Conservation (phyloP, 2,797 vertebrate genomes). For the Protosalanx chinensis region DNA sequence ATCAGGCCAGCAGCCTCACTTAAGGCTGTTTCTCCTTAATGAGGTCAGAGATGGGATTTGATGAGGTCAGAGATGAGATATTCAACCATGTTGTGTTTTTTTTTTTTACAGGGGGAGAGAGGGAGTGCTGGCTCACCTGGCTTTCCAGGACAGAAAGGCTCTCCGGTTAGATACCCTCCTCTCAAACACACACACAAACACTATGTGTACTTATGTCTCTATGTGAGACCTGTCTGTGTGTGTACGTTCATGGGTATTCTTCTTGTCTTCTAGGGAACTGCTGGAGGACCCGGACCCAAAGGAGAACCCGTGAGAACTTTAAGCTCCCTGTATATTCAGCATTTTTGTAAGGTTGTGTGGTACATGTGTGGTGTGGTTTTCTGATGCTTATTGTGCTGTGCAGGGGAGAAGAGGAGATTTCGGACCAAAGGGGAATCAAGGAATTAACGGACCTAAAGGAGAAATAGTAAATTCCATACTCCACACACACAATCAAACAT, state of each 20-base stretch:
- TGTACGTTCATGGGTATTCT: conserved; percentile 33
- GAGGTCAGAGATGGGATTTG: neutral
- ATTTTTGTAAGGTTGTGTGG: neutral
- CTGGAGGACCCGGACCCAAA: conserved; percentile 72
- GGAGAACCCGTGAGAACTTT: conserved; percentile 81
- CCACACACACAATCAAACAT: neutral
- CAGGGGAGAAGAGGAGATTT: conserved; percentile 94
- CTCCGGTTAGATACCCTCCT: conserved; percentile 52
- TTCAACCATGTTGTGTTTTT: conserved; percentile 33
- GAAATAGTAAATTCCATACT: conserved; percentile 76
- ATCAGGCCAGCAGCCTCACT: neutral
- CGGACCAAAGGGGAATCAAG: conserved; percentile 80
- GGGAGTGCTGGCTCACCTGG: conserved; percentile 86
- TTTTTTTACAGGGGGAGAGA: conserved; percentile 66
- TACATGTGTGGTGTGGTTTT: neutral
- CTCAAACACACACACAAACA: neutral
- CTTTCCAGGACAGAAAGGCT: conserved; percentile 79
- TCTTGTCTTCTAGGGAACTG: conserved; percentile 62
- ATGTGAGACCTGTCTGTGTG: neutral
- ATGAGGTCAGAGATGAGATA: conserved; percentile 8
- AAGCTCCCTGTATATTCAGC: neutral
- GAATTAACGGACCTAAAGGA: conserved; percentile 75
- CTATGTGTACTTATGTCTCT: too few species aligned
- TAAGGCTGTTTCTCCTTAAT: neutral
- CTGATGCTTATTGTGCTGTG: conserved; percentile 23